Conservation (phyloP, 1,140 invertebrate genomes). For the Onthophagus taurus region DNA sequence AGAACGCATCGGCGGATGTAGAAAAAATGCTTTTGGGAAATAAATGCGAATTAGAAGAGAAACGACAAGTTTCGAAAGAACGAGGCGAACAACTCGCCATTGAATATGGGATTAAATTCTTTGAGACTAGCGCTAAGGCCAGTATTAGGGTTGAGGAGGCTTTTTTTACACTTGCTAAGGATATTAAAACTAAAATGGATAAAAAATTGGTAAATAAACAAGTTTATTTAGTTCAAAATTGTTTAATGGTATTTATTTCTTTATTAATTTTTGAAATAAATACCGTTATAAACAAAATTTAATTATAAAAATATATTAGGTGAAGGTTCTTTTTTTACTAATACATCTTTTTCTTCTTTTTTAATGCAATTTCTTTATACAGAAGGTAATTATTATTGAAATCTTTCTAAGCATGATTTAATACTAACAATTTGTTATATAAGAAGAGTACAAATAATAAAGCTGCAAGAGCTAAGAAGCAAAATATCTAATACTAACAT, state of each 20-base stretch:
- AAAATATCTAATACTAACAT: no score
- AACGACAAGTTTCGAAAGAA: slow-evolving; percentile 72
- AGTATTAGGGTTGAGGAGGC: slow-evolving; percentile 87
- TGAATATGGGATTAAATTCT: slow-evolving; percentile 89
- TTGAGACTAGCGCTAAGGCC: slow-evolving; percentile 87
- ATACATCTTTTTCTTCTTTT: no score
- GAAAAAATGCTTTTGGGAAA: slow-evolving; percentile 94
- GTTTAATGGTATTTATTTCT: slow-evolving; percentile 3
- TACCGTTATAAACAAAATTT: background rate
- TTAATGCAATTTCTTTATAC: no score
- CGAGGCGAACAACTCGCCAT: slow-evolving; percentile 67
- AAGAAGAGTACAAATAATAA: no score
- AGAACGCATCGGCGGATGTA: slow-evolving; percentile 88
- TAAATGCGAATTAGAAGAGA: slow-evolving; percentile 88
- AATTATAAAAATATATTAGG: no score
- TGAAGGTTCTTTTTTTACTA: no score
- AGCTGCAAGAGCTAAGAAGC: no score
- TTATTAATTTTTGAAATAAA: slow-evolving; percentile 1
- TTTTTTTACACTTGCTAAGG: slow-evolving; percentile 85
- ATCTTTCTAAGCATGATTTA: no score
- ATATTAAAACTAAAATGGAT: slow-evolving; percentile 92
- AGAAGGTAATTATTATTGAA: no score
- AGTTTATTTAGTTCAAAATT: background rate
- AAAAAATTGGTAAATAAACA: slow-evolving; percentile 75
- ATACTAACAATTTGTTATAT: no score